Conservation (phyloP, 1,140 invertebrate species). For the Cotesia chilonis region DNA sequence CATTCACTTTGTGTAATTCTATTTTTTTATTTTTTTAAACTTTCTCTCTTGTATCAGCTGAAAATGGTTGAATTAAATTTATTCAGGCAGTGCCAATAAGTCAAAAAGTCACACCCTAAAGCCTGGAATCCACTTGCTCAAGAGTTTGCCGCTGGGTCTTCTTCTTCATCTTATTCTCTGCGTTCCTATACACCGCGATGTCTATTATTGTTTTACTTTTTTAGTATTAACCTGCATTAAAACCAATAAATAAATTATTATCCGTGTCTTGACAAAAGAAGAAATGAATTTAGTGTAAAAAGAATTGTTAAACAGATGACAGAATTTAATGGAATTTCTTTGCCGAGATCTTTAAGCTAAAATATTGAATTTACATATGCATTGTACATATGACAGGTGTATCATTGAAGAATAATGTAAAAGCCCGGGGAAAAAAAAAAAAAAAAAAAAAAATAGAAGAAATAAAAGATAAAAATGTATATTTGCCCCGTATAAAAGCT, state of each 20-base stretch:
- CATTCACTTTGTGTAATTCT: too few species aligned
- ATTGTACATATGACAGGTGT: neutral
- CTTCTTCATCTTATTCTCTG: neutral
- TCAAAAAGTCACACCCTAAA: constrained; percentile 40
- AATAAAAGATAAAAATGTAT: neutral
- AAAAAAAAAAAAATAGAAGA: neutral
- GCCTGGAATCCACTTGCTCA: constrained; percentile 33
- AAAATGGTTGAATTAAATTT: constrained; percentile 41
- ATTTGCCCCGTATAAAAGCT: constrained; percentile 4
- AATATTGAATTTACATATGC: constrained; percentile 9
- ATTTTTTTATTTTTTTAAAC: neutral
- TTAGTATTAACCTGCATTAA: too few species aligned
- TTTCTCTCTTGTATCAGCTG: neutral
- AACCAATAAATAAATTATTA: too few species aligned
- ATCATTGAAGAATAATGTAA: constrained; percentile 6
- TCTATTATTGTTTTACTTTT: too few species aligned
- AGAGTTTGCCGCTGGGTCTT: constrained; percentile 1
- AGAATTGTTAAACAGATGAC: neutral
- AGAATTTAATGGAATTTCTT: neutral
- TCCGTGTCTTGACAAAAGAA: neutral
- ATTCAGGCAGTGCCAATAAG: constrained; percentile 42
- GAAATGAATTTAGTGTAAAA: neutral
- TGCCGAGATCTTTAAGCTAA: neutral
- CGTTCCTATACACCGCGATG: neutral
- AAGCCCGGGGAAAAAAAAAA: neutral